Evolutionary conservation across 2,888 invertebrate species (phyloP), one percentile per base, ranked within the genome.

Genomic region (Drosophila tanythrix): DNA sequence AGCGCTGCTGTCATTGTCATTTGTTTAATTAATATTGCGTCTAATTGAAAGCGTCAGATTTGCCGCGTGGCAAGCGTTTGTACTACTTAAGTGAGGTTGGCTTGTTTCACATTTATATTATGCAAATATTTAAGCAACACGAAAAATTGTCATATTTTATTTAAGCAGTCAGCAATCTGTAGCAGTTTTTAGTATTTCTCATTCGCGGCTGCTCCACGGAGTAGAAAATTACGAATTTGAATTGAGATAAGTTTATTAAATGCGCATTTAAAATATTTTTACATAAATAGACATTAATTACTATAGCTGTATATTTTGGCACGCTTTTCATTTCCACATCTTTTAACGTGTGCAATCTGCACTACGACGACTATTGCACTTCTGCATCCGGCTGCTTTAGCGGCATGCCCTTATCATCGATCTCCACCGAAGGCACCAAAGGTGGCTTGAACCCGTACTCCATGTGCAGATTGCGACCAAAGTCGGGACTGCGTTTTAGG

Each of bases 401-500:
- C 0, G 96, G 96, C 72, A 95, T 93, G 1, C 96, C 96, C 75
- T 96, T 95, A 75, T 96, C 95, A 88, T 97, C 96, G 13, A 97
- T 95, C 91, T 97, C 96, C 6, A 96, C 94, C 0, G 97, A 97
- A 0, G 97, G 97, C 72, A 96, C 94, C 82, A 97, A 92, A 0
- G 97, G 97, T 0, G 97, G 97, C 85, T 96, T 96, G 81, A 97
- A 97, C 0, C 97, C 96, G 82, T 97, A 97, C 79, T 97, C 97
- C 88, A 97, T 94, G 83, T 96, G 95, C 0, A 97, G 93, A 75
- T 95, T 95, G 66, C 95, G 94, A 25, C 95, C 95, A 29, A 95
- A 94, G 29, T 94, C 94, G 10, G 92, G 92, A 61, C 94, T 94
- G 62, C 94, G 93, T 33, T 94, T 93, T 0, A 91, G 89, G 60